Percentiles rank a stretch among this genome's conserved stretches.
phyloP scores from a whole-genome alignment of 2,888 invertebrate species.

The Argynnis bischoffii region DNA sequence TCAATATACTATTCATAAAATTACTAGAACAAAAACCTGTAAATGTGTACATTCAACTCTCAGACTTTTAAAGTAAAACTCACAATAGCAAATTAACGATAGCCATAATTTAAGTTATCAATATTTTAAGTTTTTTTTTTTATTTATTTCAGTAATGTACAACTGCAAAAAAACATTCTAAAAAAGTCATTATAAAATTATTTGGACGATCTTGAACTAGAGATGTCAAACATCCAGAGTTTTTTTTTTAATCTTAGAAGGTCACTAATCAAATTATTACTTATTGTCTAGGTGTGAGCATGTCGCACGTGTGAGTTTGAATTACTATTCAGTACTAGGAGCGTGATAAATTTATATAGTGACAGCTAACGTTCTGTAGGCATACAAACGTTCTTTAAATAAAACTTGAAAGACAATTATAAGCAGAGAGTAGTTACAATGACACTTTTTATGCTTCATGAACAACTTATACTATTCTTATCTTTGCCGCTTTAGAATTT shows the following conservation, averaged over 20 bases:
- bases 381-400: slow-evolving; percentile 65
- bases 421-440: slow-evolving; percentile 44
- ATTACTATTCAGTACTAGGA: slow-evolving; percentile 66
- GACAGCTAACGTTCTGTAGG: slow-evolving; percentile 58
- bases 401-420: slow-evolving; percentile 58
- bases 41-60: too few relatives aligned
- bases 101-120: too few relatives aligned
- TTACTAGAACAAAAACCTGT: too few relatives aligned
- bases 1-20: too few relatives aligned
- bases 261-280: slow-evolving; percentile 61
- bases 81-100: too few relatives aligned
- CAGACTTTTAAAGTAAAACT: too few relatives aligned
- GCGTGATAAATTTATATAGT: slow-evolving; percentile 72
- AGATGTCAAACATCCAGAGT: neutral
- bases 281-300: slow-evolving; percentile 67
- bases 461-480: slow-evolving; percentile 18
- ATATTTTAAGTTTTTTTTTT: too few relatives aligned
- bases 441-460: slow-evolving; percentile 31
- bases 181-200: neutral
- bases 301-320: slow-evolving; percentile 60
- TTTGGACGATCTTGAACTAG: neutral
- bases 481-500: slow-evolving; percentile 14
- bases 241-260: slow-evolving; percentile 40
- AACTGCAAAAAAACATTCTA: neutral
- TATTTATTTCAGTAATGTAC: too few relatives aligned